Base-by-base conservation (phyloP, 2,113 vertebrate species). In the Cichladusa arquata region DNA sequence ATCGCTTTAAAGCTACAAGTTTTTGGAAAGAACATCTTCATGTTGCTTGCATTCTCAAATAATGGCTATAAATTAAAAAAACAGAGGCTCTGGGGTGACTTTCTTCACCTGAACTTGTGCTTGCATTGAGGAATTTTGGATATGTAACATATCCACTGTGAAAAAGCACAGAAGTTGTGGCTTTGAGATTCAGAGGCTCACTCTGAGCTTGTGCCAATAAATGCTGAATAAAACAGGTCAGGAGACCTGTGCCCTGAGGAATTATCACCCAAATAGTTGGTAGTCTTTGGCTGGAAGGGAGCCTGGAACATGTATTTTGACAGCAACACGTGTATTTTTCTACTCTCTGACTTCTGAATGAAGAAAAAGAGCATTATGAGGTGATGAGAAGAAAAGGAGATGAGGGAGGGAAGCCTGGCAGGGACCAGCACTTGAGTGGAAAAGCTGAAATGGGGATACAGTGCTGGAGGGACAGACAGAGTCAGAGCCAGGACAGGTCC, bases 181-280 rank as follows among this genome's bases (percentile, higher is more conserved):
- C n/a, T 89, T 92, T 38, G 34, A 51, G 62, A 80, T 22, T 33
- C 50, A 45, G 29, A 72, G n/a, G 19, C 5, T 42, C 3, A 0
- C 14, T 66, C 26, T 25, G 40, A 70, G 44, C 61, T 50, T 86
- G 33, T 47, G 14, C 47, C 67, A 31, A 48, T 31, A 45, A 20
- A 62, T 22, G 19, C 22, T 16, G n/a, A 34, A 51, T 28, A 51
- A 45, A 77, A 33, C 0, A 70, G 24, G 48, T 45, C 61, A 86
- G 66, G 29, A 47, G 36, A 62, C 33, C 36, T 22, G 25, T 70
- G 60, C 29, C 81, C 45, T 11, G 25, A 54, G 81, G 45, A 84
- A 53, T 12, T 4, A 7, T 19, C 36, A 31, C 12, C 25, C 36
- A 45, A 77, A 34, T 0, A 74, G 9, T 0, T 38, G 19, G 44